Conservation (phyloP, 2,113 vertebrate genomes). For the Leucopsar rothschildi region DNA sequence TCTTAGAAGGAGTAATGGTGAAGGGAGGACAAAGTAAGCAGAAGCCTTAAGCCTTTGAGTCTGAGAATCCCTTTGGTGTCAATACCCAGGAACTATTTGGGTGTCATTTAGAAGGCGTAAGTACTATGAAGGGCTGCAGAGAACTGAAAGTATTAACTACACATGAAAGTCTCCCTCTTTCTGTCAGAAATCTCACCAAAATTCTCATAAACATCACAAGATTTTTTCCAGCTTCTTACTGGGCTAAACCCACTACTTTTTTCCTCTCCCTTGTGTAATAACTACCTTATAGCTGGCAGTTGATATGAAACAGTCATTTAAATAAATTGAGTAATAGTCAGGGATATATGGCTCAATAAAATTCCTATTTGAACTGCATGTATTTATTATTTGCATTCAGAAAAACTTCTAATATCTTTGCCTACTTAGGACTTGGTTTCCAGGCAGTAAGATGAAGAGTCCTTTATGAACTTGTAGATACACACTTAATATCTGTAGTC, state of each 20-base stretch:
- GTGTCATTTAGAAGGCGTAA: neutral
- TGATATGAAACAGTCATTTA: neutral
- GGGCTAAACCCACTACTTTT: neutral
- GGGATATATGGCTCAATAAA: neutral
- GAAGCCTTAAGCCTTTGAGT: neutral
- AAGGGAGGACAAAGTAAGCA: neutral
- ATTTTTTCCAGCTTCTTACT: neutral
- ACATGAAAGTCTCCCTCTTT: neutral
- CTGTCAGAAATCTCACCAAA: neutral
- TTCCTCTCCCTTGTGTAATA: neutral
- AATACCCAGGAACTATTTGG: neutral
- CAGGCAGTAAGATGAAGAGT: neutral
- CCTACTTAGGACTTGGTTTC: neutral
- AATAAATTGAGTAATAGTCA: neutral
- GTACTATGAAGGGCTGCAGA: neutral
- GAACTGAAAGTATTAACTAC: neutral
- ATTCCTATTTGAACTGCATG: neutral
- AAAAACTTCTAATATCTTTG: neutral
- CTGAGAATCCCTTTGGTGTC: neutral
- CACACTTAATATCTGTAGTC: neutral
- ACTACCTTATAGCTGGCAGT: neutral
- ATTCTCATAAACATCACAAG: neutral
- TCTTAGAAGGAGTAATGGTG: neutral
- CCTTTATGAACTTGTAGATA: neutral
- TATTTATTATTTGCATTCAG: neutral